These are phyloP conservation scores for Napeogenes sylphis DNA, from an alignment of 2,888 invertebrate species.

Conservation along the genomic window DNA sequence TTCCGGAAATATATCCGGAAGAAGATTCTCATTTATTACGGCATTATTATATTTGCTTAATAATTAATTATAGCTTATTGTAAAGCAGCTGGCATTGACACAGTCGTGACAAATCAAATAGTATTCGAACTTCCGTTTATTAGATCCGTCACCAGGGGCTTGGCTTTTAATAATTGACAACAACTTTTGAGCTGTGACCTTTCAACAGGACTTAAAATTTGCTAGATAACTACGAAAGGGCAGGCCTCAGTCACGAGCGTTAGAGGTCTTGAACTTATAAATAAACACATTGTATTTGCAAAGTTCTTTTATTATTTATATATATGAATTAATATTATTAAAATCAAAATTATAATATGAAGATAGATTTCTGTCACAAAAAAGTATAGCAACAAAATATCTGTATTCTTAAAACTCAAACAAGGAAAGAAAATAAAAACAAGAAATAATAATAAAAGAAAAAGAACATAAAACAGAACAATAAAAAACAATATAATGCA, in stretches of 20 bases:
- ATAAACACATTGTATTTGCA: neutral
- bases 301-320: neutral
- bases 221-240: neutral
- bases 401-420: too few relatives aligned
- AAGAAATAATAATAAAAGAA: too few relatives aligned
- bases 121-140: constrained; percentile 22
- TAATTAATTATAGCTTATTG: neutral
- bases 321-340: too few relatives aligned
- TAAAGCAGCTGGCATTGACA: constrained; percentile 10
- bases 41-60: neutral
- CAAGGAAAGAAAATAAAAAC: too few relatives aligned
- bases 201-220: constrained; percentile 10
- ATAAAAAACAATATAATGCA: too few relatives aligned
- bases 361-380: too few relatives aligned
- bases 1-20: neutral
- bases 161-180: constrained; percentile 21
- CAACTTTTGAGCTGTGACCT: constrained; percentile 12
- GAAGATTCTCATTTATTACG: neutral
- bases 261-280: constrained; percentile 6
- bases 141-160: constrained; percentile 18
- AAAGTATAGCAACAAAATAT: too few relatives aligned
- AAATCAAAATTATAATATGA: too few relatives aligned
- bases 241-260: neutral
- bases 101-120: constrained; percentile 22
- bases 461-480: too few relatives aligned